Evolutionary conservation across 92 coral and sea anemone genomes (phyloP), one percentile per base, ranked within the genome.

Genomic region (Phenganax stokvisi): DNA sequence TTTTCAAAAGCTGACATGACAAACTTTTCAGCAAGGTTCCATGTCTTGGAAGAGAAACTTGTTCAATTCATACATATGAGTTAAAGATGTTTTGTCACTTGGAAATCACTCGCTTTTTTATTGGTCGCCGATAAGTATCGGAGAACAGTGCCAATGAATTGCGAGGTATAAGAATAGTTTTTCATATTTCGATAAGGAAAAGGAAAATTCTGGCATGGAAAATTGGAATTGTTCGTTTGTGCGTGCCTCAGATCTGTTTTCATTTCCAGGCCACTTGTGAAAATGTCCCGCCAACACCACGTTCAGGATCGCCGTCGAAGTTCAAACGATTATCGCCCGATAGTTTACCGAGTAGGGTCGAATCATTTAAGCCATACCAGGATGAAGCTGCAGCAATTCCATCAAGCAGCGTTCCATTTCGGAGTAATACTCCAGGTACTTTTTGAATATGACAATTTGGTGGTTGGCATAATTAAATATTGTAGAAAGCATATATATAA

Each of bases 181-280:
- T 37, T 37, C 47, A 37, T 37, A 1, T 37, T 5, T 37, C 47
- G 47, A 37, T 37, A 37, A 37, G 47, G 47, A 37, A 37, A 37
- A 37, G 47, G 47, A 37, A 37, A 65, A 11, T 65, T 65, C 10
- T 65, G 31, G 1, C 27, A 17, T 1, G 10, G 71, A 12, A 10
- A 17, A 65, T 65, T 17, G 10, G 71, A 9, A 17, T 11, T 65
- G 17, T 17, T 65, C 30, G 31, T 65, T 65, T 10, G 10, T 12
- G 20, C 10, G 27, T 52, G 76, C 6, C 13, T 11, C 3, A 0
- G 47, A 47, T 54, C 12, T 28, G 20, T 51, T 12, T 44, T 74
- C 56, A 2, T 27, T 60, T 58, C 13, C 17, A 76, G 81, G 70
- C 81, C 15, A 58, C 5, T 8, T 76, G 81, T 76, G 69, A 76